phyloP scores from a whole-genome alignment of 2,888 invertebrate species.

The Galeruca laticollis region DNA sequence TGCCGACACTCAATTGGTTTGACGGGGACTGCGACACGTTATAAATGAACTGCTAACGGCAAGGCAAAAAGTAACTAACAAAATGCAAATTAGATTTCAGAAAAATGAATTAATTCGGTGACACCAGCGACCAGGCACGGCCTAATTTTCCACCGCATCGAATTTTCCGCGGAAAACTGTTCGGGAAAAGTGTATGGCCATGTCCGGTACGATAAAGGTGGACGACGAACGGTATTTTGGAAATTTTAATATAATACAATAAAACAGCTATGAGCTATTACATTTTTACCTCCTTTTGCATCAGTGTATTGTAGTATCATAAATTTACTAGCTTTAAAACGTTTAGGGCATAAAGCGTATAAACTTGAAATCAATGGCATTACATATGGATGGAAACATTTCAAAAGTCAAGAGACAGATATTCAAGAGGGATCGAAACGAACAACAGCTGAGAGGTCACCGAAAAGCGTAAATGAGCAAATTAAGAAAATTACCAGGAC shows the following conservation, averaged over 20 bases:
- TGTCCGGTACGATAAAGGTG: constrained; percentile 21
- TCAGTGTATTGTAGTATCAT: no score
- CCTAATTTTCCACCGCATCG: constrained; percentile 25
- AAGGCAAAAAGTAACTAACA: constrained; percentile 24
- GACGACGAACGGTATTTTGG: not conserved
- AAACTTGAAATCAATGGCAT: no score
- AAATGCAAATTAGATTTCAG: constrained; percentile 24
- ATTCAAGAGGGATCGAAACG: no score
- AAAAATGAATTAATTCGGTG: constrained; percentile 35
- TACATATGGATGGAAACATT: no score
- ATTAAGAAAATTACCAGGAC: no score
- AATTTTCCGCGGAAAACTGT: constrained; percentile 29
- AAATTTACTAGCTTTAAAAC: no score
- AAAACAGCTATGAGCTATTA: no score
- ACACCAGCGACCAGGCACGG: constrained; percentile 34
- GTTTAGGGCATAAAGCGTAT: no score
- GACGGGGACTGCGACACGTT: not conserved
- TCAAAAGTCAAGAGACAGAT: no score
- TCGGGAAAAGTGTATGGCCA: constrained; percentile 23
- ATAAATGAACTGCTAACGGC: constrained; percentile 9
- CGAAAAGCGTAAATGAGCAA: no score
- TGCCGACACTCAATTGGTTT: not conserved
- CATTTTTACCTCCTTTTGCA: no score
- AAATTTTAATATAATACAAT: not conserved
- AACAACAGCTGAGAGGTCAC: no score